A percentile compares a stretch with the other conserved stretches of the same genome.
Evolutionary conservation across 2,113 vertebrate genomes (phyloP).

Genomic region (Scomber colias): DNA sequence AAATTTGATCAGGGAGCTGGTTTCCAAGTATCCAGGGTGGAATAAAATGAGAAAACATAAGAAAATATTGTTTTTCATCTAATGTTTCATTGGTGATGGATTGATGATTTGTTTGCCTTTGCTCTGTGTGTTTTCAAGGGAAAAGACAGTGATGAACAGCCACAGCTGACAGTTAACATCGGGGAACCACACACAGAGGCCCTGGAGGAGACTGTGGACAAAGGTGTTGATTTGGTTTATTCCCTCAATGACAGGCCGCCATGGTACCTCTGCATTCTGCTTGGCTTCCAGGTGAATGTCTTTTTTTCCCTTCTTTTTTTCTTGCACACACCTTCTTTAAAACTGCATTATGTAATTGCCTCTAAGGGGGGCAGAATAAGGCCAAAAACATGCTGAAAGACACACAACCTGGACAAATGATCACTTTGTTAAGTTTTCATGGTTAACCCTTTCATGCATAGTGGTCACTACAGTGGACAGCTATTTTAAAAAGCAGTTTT

Average conservation of each 20-base stretch:
- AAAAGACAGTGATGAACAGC: conserved; percentile 58
- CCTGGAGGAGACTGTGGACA: conserved; percentile 46
- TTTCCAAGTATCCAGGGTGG: not conserved
- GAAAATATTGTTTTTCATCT: conserved; percentile 15
- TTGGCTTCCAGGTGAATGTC: conserved; percentile 83
- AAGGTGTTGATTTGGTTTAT: conserved; percentile 76
- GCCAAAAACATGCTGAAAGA: too few relatives aligned
- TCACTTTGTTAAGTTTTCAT: too few relatives aligned
- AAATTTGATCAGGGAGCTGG: not conserved
- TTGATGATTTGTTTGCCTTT: not conserved
- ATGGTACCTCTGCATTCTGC: conserved; percentile 86
- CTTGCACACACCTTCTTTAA: not conserved
- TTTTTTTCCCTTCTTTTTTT: not conserved
- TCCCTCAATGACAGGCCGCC: conserved; percentile 83
- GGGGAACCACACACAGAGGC: conserved; percentile 39
- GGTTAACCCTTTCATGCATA: too few relatives aligned
- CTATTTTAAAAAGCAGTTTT: too few relatives aligned
- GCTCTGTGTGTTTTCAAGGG: conserved; percentile 51
- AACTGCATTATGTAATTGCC: not conserved
- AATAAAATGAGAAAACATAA: not conserved
- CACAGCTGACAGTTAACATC: conserved; percentile 47
- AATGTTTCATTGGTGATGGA: not conserved
- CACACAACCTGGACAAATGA: too few relatives aligned
- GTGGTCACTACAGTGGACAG: too few relatives aligned
- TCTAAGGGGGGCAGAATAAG: too few relatives aligned